Base-by-base conservation (phyloP, 2,113 vertebrate genomes). In the Regulus satrapa region DNA sequence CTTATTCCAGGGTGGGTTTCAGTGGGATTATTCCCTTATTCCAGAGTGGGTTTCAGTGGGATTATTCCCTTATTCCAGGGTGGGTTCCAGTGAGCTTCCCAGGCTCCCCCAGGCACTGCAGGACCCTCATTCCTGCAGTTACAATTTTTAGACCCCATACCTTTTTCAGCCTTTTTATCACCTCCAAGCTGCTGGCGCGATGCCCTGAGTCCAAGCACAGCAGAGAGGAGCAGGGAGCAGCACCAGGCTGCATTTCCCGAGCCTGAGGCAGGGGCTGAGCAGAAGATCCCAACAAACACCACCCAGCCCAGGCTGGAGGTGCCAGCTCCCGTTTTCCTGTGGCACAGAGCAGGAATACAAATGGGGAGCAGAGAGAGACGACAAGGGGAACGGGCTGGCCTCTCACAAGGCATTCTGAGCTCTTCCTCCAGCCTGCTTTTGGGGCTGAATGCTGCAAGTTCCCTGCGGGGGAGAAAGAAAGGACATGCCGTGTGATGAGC, bases 361-460 rank as follows among this genome's bases (percentile, higher is more conserved):
- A 77, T 1, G 8, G 72, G 59, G 32, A 58, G 8, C 58, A 89
- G 45, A 52, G 36, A 52, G 32, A 54, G 56, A 14, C 41, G n/a
- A n/a, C 14, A 25, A 41, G 82, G 79, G 59, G 71, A 83, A 36
- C 72, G 69, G n/a, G 19, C 75, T 76, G 92, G 67, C 67, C 77
- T 49, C 28, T 69, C 55, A 12, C 43, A 4, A 18, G 34, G 67
- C 51, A 19, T 26, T 12, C 81, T 20, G 72, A 74, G 55, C 69
- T 9, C 14, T 7, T 71, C 72, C 76, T 62, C 72, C 73, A 67
- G 76, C 34, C 71, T 46, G 24, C 0, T 85, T 85, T 43, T 46
- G 77, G 52, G 43, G 32, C 75, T 59, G 75, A 43, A 72, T 17
- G 24, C 90, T 79, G 49, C 25, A 13, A 72, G 55, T 51, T 85